Evolutionary conservation across 2,113 vertebrate species (phyloP).

Genomic region (Eudyptes chrysolophus): DNA sequence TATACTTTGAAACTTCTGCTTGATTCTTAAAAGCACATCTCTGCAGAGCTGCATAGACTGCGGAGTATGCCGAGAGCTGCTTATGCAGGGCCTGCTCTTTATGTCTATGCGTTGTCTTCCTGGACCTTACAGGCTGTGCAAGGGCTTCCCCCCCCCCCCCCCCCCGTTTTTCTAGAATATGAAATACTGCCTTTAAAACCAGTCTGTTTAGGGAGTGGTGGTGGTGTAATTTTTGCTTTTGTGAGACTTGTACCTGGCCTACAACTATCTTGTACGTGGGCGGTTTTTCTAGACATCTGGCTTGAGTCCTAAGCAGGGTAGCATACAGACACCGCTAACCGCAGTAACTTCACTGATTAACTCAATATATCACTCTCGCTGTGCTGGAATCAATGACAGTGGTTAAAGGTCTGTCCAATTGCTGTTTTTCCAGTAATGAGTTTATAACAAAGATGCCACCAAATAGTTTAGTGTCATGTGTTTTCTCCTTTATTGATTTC

Average conservation of each 20-base stretch:
- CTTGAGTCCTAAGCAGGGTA: neutral
- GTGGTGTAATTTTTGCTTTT: neutral
- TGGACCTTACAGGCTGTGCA: neutral
- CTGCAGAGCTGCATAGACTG: neutral
- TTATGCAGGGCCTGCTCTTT: neutral
- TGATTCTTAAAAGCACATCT: neutral
- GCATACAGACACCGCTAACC: neutral
- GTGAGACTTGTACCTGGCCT: neutral
- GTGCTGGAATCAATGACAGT: conserved; percentile 36
- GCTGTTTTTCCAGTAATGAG: conserved; percentile 55
- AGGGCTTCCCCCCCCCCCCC: no score
- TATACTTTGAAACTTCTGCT: neutral
- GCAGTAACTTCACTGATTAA: conserved; percentile 37
- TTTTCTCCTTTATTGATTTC: conserved; percentile 69
- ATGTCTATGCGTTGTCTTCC: fast-evolving
- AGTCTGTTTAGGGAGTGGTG: neutral
- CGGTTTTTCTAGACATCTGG: neutral
- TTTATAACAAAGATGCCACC: conserved; percentile 66
- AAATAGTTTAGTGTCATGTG: conserved; percentile 51
- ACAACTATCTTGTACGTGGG: neutral
- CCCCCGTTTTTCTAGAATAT: neutral
- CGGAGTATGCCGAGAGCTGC: neutral
- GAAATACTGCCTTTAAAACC: neutral
- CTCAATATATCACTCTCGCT: conserved; percentile 54
- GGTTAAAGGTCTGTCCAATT: conserved; percentile 59